Conservation (phyloP, 2,888 invertebrate species). For the Rhodophaea formosa region DNA sequence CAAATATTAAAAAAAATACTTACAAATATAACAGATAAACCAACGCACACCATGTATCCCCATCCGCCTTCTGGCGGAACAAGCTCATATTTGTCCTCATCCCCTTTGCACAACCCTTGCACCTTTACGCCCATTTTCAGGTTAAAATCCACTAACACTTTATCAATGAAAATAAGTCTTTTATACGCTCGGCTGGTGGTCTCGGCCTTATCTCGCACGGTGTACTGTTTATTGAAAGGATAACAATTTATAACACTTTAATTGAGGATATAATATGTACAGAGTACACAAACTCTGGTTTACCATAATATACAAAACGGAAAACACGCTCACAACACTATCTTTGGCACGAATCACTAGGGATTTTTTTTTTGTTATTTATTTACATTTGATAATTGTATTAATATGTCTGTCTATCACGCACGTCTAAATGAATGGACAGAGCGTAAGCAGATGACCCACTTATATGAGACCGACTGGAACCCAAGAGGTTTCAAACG, state of each 20-base stretch:
- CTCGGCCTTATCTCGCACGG: constrained; percentile 49
- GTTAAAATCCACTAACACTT: constrained; percentile 27
- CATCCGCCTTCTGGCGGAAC: constrained; percentile 86
- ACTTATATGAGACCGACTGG: constrained; percentile 30
- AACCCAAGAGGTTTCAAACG: constrained; percentile 1
- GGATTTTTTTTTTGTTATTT: neutral
- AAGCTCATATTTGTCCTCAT: constrained; percentile 60
- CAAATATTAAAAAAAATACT: too few species aligned
- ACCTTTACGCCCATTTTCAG: constrained; percentile 53
- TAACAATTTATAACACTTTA: constrained; percentile 53
- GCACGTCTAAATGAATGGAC: constrained; percentile 34
- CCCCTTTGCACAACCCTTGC: constrained; percentile 39
- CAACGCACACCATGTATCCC: constrained; percentile 85
- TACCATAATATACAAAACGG: constrained; percentile 56
- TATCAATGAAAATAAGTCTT: constrained; percentile 27
- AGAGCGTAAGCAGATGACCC: constrained; percentile 41
- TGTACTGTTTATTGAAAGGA: constrained; percentile 50
- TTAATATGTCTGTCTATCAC: neutral
- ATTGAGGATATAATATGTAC: constrained; percentile 50
- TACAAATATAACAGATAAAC: constrained; percentile 84
- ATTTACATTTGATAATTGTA: neutral
- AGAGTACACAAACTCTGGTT: constrained; percentile 54
- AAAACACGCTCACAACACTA: constrained; percentile 44
- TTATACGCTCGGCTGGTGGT: constrained; percentile 49
- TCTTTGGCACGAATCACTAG: constrained; percentile 13